Evolutionary conservation across 2,797 vertebrate species (phyloP), one percentile per base, ranked within the genome.

Genomic region (Cygnus olor): DNA sequence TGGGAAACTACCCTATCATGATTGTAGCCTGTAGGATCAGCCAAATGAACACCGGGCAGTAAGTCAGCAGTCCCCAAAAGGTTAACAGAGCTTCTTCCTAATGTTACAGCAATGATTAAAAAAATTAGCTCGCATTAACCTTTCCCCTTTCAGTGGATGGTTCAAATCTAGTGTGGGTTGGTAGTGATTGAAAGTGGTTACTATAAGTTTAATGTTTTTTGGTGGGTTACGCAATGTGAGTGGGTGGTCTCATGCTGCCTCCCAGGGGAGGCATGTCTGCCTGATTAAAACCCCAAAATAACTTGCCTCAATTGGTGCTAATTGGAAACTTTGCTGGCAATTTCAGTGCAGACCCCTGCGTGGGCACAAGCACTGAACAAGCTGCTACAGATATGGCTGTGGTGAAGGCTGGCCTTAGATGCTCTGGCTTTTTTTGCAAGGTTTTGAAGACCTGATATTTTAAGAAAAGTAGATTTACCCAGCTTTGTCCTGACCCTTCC

Each of bases 51-150:
- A 82, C 82, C 90, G 94, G 91, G 95, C 89, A 90, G 92, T 95
- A 87, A 94, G 82, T 90, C 93, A 90, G 92, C 79, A 93, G 87
- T 54, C 88, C 84, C 86, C 84, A 89, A 84, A 97, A 96, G 94
- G 95, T 96, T 95, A 97, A 76, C 93, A 90, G 88, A 96, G 90
- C 86, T 95, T 92, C 93, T 97, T 95, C 95, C 88, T 96, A 91
- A 97, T 79, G 81, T 92, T 96, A 96, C 88, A 85, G 81, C 88
- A 94, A 92, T 92, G 81, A 95, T 95, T 93, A 80, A 92, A 89
- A 92, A 95, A 94, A 95, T 91, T 96, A 96, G 73, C 88, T 91
- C 22, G 1, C 74, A 72, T 91, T 96, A 96, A 92, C 87, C 69
- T 96, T 95, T 96, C 93, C 82, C 97, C 95, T 96, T 74, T 87